Percentiles rank a stretch among this genome's conserved stretches.
Conservation (phyloP, 2,888 invertebrate species). For the Metallyticus violacea region DNA sequence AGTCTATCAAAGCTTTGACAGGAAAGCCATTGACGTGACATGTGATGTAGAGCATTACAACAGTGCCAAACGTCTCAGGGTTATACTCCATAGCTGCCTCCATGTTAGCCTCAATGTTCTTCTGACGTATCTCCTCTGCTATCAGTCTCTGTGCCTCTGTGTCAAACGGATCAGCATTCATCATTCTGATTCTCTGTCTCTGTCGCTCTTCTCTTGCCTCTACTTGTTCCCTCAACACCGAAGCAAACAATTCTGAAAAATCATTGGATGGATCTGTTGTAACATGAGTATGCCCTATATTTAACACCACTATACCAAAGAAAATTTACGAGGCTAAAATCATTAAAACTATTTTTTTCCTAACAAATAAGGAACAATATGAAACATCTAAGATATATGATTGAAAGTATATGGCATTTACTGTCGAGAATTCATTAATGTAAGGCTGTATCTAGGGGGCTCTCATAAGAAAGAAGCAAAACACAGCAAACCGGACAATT, state of each 20-base stretch:
- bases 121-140: slow-evolving; percentile 91
- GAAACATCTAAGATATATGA: no score
- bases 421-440: no score
- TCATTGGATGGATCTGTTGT: no score
- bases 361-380: no score
- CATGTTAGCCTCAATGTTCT: slow-evolving; percentile 98
- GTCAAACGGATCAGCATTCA: slow-evolving; percentile 93
- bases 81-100: slow-evolving; percentile 98
- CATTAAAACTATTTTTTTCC: neutral
- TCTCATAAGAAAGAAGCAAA: no score
- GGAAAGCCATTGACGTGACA: slow-evolving; percentile 95
- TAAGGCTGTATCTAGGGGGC: no score
- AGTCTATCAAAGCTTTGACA: slow-evolving; percentile 98
- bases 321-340: neutral
- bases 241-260: slow-evolving; percentile 68
- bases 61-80: slow-evolving; percentile 97
- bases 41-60: slow-evolving; percentile 96
- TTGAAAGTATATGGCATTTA: no score
- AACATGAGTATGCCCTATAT: neutral
- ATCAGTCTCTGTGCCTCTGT: slow-evolving; percentile 92
- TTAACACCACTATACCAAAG: neutral
- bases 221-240: slow-evolving; percentile 78
- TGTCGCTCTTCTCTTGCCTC: slow-evolving; percentile 78
- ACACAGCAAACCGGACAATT: no score
- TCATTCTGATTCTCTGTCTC: slow-evolving; percentile 78